Conservation (phyloP, 30 jellyfish, hydroid and myxozoan genomes). For the Aurelia sp. region DNA sequence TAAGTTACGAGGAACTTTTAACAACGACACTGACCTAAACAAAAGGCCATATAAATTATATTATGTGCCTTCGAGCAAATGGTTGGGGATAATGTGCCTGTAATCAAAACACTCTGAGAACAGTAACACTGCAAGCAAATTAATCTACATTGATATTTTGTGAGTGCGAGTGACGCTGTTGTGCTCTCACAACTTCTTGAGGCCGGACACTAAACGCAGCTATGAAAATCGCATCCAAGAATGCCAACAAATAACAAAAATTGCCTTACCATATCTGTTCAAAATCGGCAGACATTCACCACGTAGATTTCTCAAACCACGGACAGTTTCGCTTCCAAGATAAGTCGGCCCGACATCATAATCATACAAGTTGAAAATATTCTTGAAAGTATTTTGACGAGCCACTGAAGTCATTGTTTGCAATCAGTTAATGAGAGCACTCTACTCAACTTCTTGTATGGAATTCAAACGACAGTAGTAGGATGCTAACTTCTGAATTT, state of each 20-base stretch:
- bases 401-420: constrained; percentile 26
- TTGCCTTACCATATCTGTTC: constrained; percentile 20
- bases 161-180: not conserved
- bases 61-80: too few species aligned
- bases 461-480: too few species aligned
- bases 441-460: too few species aligned
- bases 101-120: too few species aligned
- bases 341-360: constrained; percentile 63
- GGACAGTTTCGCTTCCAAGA: constrained; percentile 35
- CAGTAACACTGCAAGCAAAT: too few species aligned
- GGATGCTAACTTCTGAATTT: not conserved
- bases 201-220: not conserved
- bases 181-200: not conserved
- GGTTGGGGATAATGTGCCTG: too few species aligned
- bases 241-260: not conserved
- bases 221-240: not conserved
- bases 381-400: constrained; percentile 48
- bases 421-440: not conserved
- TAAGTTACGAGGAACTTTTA: too few species aligned
- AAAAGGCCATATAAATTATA: too few species aligned
- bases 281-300: constrained; percentile 69
- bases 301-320: constrained; percentile 57
- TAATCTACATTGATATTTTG: too few species aligned
- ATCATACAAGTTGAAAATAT: constrained; percentile 55
- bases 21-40: too few species aligned